Percentiles rank a stretch among this genome's conserved stretches.
phyloP scores from a whole-genome alignment of 2,113 vertebrate genomes.

The Corvus hawaiiensis region DNA sequence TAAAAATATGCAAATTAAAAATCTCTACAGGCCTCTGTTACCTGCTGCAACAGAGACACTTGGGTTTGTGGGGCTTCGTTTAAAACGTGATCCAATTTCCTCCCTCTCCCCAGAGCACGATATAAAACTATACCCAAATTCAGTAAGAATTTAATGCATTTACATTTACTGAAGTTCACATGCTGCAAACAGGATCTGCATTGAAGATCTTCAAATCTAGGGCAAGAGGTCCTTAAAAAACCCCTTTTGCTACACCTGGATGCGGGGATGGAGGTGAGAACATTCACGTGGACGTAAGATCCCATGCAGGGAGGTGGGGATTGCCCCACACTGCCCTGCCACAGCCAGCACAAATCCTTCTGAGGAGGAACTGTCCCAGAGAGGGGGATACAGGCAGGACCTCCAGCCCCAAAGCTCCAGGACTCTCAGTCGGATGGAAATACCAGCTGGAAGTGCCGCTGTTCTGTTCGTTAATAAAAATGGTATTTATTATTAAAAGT shows the following conservation, averaged over 20 bases:
- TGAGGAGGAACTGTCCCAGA: rapidly evolving
- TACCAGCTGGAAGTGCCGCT: not conserved
- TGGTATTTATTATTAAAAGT: not conserved
- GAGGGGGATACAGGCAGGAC: not conserved
- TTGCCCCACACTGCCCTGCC: not conserved
- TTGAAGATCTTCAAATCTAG: not conserved
- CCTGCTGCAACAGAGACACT: constrained; percentile 13
- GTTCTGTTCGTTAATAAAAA: not conserved
- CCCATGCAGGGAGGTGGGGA: not conserved
- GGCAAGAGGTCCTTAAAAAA: not conserved
- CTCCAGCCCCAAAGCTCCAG: not conserved
- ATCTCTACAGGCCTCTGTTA: not conserved
- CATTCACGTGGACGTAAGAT: rapidly evolving
- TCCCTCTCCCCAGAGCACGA: not conserved
- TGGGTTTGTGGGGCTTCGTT: not conserved
- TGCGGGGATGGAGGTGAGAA: not conserved
- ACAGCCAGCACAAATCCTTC: not conserved
- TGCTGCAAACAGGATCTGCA: constrained; percentile 3
- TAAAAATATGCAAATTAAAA: constrained; percentile 9
- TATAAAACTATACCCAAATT: constrained; percentile 25
- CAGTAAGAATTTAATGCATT: constrained; percentile 8
- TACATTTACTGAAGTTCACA: not conserved
- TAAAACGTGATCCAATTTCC: not conserved
- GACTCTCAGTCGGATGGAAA: not conserved
- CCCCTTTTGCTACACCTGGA: not conserved